A percentile compares a stretch with the other conserved stretches of the same genome.
Conservation (phyloP, 2,888 invertebrate genomes). For the Junonia oenone region DNA sequence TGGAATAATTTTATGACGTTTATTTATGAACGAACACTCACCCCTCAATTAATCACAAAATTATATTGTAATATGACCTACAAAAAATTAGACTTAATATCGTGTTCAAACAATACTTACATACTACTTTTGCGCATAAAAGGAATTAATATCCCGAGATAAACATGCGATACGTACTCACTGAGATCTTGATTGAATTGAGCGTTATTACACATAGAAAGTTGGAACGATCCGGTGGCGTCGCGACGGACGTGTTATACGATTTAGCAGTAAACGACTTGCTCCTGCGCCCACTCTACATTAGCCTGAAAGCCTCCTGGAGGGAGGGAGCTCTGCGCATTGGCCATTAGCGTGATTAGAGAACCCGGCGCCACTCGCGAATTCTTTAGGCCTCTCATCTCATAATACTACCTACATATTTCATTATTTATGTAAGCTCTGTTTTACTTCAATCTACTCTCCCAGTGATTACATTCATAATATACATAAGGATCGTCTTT, state of each 20-base stretch:
- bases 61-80: not conserved
- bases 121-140: not conserved
- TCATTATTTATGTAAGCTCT: slow-evolving; percentile 76
- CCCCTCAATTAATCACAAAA: not conserved
- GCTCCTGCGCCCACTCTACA: slow-evolving; percentile 33
- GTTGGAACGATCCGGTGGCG: slow-evolving; percentile 31
- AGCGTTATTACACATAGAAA: slow-evolving; percentile 23
- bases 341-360: slow-evolving; percentile 80
- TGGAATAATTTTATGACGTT: not conserved
- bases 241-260: slow-evolving; percentile 50
- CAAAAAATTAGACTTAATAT: not conserved
- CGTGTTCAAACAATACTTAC: not conserved
- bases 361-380: slow-evolving; percentile 61
- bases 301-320: slow-evolving; percentile 69
- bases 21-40: not conserved
- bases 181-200: slow-evolving; percentile 16
- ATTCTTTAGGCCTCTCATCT: slow-evolving; percentile 76
- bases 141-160: not conserved
- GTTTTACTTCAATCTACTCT: slow-evolving; percentile 65
- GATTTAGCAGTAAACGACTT: slow-evolving; percentile 47
- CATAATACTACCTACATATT: slow-evolving; percentile 77
- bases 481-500: slow-evolving; percentile 44
- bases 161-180: slow-evolving; percentile 8
- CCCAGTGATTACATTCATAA: slow-evolving; percentile 58
- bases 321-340: slow-evolving; percentile 59